These are phyloP conservation scores for Acrobasis suavella DNA, from an alignment of 2,888 invertebrate genomes.

Conservation along the genomic window DNA sequence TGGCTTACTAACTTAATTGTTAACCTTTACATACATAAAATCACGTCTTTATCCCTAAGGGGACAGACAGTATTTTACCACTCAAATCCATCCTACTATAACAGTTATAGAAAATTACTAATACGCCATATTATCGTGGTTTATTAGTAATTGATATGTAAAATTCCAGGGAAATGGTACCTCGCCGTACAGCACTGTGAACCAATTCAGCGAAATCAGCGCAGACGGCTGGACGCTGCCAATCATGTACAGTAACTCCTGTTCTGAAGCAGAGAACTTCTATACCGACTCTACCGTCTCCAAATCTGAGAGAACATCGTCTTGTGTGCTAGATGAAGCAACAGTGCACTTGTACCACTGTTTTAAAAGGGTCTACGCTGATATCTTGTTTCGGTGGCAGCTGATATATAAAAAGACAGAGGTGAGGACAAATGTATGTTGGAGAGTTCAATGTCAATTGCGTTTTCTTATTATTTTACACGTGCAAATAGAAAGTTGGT, in stretches of 20 bases:
- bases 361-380: conserved; percentile 93
- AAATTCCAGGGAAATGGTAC: conserved; percentile 81
- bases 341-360: conserved; percentile 87
- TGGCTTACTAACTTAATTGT: no score
- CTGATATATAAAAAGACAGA: conserved; percentile 89
- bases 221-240: conserved; percentile 90
- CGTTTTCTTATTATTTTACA: no score
- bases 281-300: conserved; percentile 64
- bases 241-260: conserved; percentile 90
- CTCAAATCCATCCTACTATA: no score
- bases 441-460: no score
- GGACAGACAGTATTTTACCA: no score
- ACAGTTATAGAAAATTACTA: no score
- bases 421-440: conserved; percentile 66
- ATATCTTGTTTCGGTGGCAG: conserved; percentile 93
- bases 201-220: conserved; percentile 87
- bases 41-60: no score
- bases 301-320: conserved; percentile 62
- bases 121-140: no score
- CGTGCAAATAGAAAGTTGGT: no score
- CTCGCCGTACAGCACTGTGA: conserved; percentile 95
- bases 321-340: conserved; percentile 70
- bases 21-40: no score
- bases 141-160: background rate
- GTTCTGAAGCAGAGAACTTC: conserved; percentile 92